phyloP scores from a whole-genome alignment of 2,888 invertebrate species.

The Rhagonycha lutea region DNA sequence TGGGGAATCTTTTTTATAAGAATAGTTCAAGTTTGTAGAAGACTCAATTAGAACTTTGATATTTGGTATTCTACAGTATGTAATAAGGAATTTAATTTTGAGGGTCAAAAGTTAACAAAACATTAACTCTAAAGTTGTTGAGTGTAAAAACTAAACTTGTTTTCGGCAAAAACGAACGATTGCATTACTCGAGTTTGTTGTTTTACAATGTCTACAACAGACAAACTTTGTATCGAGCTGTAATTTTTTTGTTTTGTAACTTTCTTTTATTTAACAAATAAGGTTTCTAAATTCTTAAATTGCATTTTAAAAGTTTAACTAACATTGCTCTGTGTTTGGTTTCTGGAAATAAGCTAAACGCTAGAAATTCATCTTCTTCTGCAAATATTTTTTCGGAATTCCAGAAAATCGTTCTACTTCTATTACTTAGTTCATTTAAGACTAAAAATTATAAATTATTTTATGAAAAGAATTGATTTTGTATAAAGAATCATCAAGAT shows the following conservation, averaged over 20 bases:
- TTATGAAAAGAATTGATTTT: too few species aligned
- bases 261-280: not conserved
- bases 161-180: conserved; percentile 13
- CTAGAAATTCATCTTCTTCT: not conserved
- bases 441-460: not conserved
- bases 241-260: not conserved
- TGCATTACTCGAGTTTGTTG: conserved; percentile 17
- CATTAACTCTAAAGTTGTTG: conserved; percentile 6
- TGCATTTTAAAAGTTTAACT: not conserved
- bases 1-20: conserved; percentile 5
- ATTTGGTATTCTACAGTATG: conserved; percentile 2
- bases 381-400: not conserved
- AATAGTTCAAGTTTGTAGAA: not conserved
- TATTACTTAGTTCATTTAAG: not conserved
- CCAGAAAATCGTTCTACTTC: not conserved
- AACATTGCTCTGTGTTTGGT: not conserved
- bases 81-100: conserved; percentile 2
- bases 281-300: not conserved
- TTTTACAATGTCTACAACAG: conserved; percentile 10
- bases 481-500: too few species aligned
- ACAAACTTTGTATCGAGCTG: conserved; percentile 9
- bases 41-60: conserved; percentile 4
- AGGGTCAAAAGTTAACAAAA: conserved; percentile 3
- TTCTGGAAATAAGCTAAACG: not conserved
- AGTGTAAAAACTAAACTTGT: conserved; percentile 11